Base-by-base conservation (phyloP, 1,140 invertebrate species). In the Calephelis virginiensis region DNA sequence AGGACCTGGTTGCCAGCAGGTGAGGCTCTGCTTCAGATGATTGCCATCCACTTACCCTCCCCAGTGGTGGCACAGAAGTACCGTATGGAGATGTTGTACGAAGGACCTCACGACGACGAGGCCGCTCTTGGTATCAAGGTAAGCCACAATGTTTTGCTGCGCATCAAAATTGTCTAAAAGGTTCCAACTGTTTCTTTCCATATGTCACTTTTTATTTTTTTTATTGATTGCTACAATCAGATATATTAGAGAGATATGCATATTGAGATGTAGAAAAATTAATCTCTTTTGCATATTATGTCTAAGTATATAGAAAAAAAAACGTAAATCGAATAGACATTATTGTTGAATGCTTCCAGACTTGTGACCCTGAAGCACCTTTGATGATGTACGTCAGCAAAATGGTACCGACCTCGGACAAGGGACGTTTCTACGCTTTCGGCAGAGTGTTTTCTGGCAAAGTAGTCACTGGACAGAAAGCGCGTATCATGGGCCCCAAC, bases 331-430 rank as follows among this genome's bases (percentile, higher is more conserved):
- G n/a, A 48, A 50, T 14, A 14, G 13, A 50, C n/a, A 7, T 8
- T 14, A 53, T 10, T 10, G n/a, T 61, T 64, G 62, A 61, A 66
- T 69, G 43, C 61, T 62, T 13, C 13, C 93, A 98, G 95, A 97
- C 91, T 81, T 99, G 99, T 90, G 97, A 99, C 92, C 96, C 98
- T 8, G 96, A 98, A 77, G 99, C 95, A 73, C 98, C 98, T 17
- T 93, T 99, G 38, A 99, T 99, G 98, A 99, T 99, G 99, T 99
- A 99, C 94, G 94, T 99, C 72, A 99, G 98, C 28, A 99, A 99
- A 93, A 99, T 99, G 99, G 99, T 99, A 91, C 99, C 99, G 66
- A 99, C 99, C 6, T 97, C 97, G 49, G 99, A 99, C 91, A 99
- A 99, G 92, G 99, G 99, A 73, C 95, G 99, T 90, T 99, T 99